Evolutionary conservation across 2,888 invertebrate species (phyloP).

Genomic region (Napeogenes inachia): DNA sequence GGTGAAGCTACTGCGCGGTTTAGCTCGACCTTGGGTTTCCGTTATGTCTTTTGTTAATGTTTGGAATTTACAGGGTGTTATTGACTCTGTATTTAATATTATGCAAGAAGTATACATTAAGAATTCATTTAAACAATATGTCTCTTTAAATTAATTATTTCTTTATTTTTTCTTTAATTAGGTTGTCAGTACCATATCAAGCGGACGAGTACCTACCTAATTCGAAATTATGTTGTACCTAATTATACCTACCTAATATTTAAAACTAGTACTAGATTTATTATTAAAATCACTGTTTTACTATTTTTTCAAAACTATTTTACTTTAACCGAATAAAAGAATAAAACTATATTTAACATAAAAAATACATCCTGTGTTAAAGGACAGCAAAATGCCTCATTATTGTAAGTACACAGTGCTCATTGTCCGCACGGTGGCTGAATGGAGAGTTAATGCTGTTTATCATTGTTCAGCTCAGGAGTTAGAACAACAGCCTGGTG

Average conservation of each 20-base stretch:
- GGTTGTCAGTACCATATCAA: no score
- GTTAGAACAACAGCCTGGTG: constrained; percentile 48
- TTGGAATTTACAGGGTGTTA: constrained; percentile 29
- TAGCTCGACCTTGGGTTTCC: constrained; percentile 34
- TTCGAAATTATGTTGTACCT: no score
- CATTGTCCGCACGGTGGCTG: constrained; percentile 61
- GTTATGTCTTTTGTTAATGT: constrained; percentile 33
- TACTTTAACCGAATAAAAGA: no score
- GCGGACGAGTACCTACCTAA: no score
- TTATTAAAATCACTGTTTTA: background rate
- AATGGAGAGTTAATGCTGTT: constrained; percentile 56
- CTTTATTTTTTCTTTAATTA: no score
- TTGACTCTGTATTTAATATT: no score
- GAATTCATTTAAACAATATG: background rate
- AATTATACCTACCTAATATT: no score
- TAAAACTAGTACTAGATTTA: constrained; percentile 7
- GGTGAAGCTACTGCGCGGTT: constrained; percentile 67
- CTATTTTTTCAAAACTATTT: no score
- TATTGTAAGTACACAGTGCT: constrained; percentile 33
- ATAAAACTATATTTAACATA: no score
- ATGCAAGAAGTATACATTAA: constrained; percentile 3
- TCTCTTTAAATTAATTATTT: no score
- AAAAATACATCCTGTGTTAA: constrained; percentile 26
- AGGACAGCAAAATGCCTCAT: constrained; percentile 32
- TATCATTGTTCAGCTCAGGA: constrained; percentile 47